phyloP scores from a whole-genome alignment of 2,113 vertebrate species.

The Ailuropoda melanoleuca region DNA sequence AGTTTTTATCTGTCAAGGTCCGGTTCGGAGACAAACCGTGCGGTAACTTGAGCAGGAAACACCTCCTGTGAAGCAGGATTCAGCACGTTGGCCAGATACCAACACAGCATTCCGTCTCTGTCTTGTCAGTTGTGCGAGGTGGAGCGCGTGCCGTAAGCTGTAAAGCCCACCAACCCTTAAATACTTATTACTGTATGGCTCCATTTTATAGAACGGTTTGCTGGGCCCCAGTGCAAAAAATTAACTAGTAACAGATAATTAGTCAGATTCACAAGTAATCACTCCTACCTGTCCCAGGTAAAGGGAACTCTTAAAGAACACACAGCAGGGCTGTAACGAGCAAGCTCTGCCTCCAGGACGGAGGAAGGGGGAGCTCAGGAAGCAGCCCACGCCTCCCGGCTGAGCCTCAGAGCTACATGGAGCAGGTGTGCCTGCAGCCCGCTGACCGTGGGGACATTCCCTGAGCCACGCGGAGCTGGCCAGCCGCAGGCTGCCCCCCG shows the following conservation, averaged over 20 bases:
- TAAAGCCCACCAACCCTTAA: background rate
- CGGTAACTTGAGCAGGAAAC: background rate
- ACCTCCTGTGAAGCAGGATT: background rate
- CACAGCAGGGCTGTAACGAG: background rate
- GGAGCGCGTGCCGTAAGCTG: accelerated
- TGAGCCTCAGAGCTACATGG: accelerated
- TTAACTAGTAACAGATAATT: background rate
- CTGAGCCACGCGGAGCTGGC: background rate
- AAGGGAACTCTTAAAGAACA: background rate
- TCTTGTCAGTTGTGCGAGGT: accelerated
- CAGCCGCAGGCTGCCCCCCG: background rate
- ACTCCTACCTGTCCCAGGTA: background rate
- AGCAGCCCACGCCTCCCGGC: background rate
- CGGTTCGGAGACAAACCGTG: background rate
- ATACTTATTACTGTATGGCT: accelerated
- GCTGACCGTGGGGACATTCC: accelerated
- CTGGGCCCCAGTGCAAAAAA: background rate
- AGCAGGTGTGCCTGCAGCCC: background rate
- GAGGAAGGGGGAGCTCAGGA: background rate
- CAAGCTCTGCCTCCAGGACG: too few species aligned
- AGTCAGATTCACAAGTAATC: background rate
- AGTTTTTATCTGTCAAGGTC: background rate
- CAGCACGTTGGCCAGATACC: accelerated
- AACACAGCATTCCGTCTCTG: accelerated
- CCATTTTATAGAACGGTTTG: background rate